Percentiles rank a stretch among this genome's conserved stretches.
Evolutionary conservation across 2,888 invertebrate genomes (phyloP).

Genomic region (Branchipolynoe longqiensis): DNA sequence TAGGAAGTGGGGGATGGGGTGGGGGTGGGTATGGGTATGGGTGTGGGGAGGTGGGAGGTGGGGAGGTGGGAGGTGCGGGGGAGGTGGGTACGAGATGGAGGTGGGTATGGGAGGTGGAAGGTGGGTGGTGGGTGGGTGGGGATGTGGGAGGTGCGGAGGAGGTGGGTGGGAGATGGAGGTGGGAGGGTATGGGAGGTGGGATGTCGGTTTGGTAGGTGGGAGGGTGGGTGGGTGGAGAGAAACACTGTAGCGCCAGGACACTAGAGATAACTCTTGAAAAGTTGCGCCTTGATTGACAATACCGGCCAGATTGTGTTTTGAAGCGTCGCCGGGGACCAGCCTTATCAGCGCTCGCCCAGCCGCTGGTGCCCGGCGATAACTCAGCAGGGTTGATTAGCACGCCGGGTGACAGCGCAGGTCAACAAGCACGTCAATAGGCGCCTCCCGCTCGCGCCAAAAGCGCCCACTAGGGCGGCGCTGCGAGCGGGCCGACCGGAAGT

Average conservation of each 20-base stretch:
- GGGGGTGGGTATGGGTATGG: no score
- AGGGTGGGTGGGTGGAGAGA: neutral
- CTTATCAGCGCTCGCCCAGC: constrained; percentile 43
- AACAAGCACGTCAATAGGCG: constrained; percentile 54
- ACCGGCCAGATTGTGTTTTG: constrained; percentile 39
- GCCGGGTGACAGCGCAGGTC: constrained; percentile 39
- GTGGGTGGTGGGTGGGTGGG: no score
- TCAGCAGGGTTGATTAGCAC: constrained; percentile 33
- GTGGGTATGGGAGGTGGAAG: no score
- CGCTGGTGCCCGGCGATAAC: constrained; percentile 20
- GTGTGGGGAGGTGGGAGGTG: no score
- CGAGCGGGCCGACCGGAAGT: constrained; percentile 34
- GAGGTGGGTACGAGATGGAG: no score
- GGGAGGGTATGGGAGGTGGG: constrained; percentile 14
- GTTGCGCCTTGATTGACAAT: constrained; percentile 57
- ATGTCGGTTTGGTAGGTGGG: neutral
- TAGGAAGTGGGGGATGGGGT: no score
- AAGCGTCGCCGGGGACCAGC: constrained; percentile 16
- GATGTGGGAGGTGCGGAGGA: neutral
- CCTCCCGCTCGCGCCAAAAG: neutral
- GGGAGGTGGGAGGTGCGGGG: no score
- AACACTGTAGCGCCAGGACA: no score
- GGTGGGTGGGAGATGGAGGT: neutral
- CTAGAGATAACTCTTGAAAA: constrained; percentile 55
- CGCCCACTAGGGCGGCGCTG: constrained; percentile 29